These are phyloP conservation scores for Syngnathus floridae DNA, from an alignment of 2,113 vertebrate species.

Conservation along the genomic window DNA sequence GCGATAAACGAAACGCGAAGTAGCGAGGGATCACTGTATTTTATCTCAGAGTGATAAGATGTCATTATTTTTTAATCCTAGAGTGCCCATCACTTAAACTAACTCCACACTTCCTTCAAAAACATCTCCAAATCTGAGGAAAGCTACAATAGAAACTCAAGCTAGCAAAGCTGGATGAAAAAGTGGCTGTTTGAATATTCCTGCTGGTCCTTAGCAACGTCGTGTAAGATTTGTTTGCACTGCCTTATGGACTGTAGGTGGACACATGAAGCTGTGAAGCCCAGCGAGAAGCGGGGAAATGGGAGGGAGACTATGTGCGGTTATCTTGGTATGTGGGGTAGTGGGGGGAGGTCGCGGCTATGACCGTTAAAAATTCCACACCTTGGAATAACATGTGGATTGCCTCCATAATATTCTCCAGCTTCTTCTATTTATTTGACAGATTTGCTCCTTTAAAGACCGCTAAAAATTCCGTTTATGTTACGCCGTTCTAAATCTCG, in stretches of 20 bases:
- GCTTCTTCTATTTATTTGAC: constrained; percentile 9
- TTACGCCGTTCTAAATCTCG: constrained; percentile 1
- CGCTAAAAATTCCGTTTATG: neutral
- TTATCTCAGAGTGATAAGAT: neutral
- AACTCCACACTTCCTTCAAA: constrained; percentile 5
- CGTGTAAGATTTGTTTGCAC: constrained; percentile 43
- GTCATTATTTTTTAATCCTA: neutral
- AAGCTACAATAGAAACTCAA: neutral
- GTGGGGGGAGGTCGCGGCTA: constrained; percentile 42
- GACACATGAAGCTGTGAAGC: constrained; percentile 28
- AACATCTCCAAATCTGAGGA: neutral
- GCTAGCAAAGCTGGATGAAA: neutral
- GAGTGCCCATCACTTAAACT: constrained; percentile 8
- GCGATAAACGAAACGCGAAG: too few species aligned
- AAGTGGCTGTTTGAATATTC: neutral
- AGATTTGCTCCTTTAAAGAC: neutral
- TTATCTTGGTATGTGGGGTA: constrained; percentile 51
- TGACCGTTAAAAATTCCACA: constrained; percentile 67
- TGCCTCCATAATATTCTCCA: constrained; percentile 20
- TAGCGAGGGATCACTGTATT: neutral
- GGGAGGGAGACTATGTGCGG: constrained; percentile 47
- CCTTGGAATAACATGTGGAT: constrained; percentile 58
- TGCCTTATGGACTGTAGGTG: constrained; percentile 7
- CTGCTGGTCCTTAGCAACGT: constrained; percentile 36
- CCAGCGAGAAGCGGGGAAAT: constrained; percentile 20